A percentile compares a stretch with the other conserved stretches of the same genome.
These are phyloP conservation scores for Thaleichthys pacificus DNA, from an alignment of 2,797 vertebrate genomes.

Conservation along the genomic window DNA sequence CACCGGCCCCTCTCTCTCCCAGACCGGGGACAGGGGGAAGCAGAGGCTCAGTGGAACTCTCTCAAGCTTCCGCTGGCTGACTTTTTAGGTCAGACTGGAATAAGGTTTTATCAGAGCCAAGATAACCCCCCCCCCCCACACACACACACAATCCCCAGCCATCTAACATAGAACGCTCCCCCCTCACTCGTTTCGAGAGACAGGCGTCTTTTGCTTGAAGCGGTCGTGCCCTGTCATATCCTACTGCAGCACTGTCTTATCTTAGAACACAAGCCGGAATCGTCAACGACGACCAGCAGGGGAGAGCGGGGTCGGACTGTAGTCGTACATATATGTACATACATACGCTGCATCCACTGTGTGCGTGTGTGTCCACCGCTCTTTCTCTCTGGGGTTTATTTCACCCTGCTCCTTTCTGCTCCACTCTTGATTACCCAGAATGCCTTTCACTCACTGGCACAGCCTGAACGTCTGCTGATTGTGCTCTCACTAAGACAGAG, in stretches of 20 bases:
- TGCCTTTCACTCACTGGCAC: constrained; percentile 59
- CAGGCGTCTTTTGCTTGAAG: constrained; percentile 17
- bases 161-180: constrained; percentile 20
- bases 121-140: constrained; percentile 57
- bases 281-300: no score
- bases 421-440: constrained; percentile 68
- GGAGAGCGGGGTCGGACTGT: not conserved
- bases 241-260: constrained; percentile 17
- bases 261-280: constrained; percentile 32
- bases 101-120: constrained; percentile 70
- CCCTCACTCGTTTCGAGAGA: constrained; percentile 38
- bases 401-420: constrained; percentile 30
- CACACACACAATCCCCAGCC: constrained; percentile 30
- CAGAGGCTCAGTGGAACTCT: constrained; percentile 59
- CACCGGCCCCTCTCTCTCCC: not conserved
- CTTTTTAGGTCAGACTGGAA: constrained; percentile 72
- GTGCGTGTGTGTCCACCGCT: not conserved
- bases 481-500: constrained; percentile 49
- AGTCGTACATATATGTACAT: constrained; percentile 35
- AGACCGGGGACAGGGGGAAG: constrained; percentile 37
- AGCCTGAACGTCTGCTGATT: constrained; percentile 71
- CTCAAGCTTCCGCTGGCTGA: constrained; percentile 71
- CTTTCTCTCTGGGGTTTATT: constrained; percentile 6
- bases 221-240: constrained; percentile 44
- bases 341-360: not conserved